phyloP scores from a whole-genome alignment of 2,888 invertebrate species.

The Caenorhabditis doughertyi region DNA sequence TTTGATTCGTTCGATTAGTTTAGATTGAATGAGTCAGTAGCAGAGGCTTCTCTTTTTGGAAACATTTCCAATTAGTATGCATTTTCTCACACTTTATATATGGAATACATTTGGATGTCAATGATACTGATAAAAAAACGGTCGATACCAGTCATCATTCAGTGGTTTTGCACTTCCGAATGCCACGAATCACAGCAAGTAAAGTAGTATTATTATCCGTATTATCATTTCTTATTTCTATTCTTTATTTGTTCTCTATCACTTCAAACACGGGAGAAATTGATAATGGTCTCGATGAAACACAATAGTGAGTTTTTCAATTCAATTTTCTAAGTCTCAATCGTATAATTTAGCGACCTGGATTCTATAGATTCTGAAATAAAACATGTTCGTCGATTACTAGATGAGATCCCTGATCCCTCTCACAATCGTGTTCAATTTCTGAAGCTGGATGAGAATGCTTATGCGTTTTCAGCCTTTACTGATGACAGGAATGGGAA shows the following conservation, averaged over 20 bases:
- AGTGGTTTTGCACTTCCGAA: constrained; percentile 10
- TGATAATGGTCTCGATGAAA: background rate
- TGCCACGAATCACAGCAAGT: constrained; percentile 40
- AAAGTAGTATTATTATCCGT: constrained; percentile 19
- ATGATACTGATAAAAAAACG: background rate
- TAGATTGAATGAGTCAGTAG: background rate
- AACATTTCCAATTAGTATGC: background rate
- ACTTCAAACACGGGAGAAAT: background rate
- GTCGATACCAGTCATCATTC: constrained; percentile 8
- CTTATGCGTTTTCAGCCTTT: constrained; percentile 43
- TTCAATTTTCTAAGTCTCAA: background rate
- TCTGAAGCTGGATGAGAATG: constrained; percentile 25
- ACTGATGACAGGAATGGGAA: constrained; percentile 64
- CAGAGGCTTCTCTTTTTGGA: background rate
- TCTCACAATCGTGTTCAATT: constrained; percentile 39
- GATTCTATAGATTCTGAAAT: constrained; percentile 4
- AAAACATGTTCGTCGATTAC: constrained; percentile 2
- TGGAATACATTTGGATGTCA: constrained; percentile 1
- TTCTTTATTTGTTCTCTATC: background rate
- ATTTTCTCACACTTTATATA: constrained; percentile 14
- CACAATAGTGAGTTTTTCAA: constrained; percentile 9
- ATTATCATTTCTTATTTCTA: constrained; percentile 5
- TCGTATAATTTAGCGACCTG: constrained; percentile 1
- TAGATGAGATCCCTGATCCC: constrained; percentile 27
- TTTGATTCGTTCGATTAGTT: background rate